phyloP scores from a whole-genome alignment of 2,888 invertebrate species.

The Nemotelus pantherinus region DNA sequence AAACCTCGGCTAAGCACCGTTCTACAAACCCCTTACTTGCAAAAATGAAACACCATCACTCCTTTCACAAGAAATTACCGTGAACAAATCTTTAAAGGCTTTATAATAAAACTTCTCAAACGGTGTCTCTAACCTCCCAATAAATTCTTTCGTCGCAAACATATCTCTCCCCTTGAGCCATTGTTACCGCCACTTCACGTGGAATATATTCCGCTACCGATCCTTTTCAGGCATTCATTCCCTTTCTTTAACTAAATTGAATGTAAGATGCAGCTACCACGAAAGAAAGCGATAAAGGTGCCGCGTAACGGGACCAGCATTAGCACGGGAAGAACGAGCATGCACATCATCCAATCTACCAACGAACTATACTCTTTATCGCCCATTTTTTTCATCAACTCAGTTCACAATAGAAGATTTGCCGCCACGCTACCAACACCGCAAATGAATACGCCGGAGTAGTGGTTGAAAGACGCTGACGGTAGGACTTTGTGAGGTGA shows the following conservation, averaged over 20 bases:
- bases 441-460: slow-evolving; percentile 11
- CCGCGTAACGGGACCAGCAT: neutral
- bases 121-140: too few relatives aligned
- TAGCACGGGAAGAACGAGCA: neutral
- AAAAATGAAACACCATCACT: too few relatives aligned
- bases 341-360: neutral
- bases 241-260: neutral
- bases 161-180: too few relatives aligned
- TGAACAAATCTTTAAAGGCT: too few relatives aligned
- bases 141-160: too few relatives aligned
- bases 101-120: too few relatives aligned
- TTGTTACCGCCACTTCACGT: too few relatives aligned
- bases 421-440: neutral
- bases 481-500: neutral
- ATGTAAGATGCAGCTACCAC: slow-evolving; percentile 27
- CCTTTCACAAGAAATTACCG: too few relatives aligned
- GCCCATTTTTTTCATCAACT: neutral
- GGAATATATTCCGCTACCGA: neutral
- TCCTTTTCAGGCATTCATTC: neutral
- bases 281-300: slow-evolving; percentile 10
- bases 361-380: slow-evolving; percentile 3
- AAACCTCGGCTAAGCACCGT: too few relatives aligned
- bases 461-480: slow-evolving; percentile 24
- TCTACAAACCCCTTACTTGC: too few relatives aligned
- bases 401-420: neutral